These are phyloP conservation scores for Sander lucioperca DNA, from an alignment of 2,113 vertebrate genomes.

Conservation along the genomic window DNA sequence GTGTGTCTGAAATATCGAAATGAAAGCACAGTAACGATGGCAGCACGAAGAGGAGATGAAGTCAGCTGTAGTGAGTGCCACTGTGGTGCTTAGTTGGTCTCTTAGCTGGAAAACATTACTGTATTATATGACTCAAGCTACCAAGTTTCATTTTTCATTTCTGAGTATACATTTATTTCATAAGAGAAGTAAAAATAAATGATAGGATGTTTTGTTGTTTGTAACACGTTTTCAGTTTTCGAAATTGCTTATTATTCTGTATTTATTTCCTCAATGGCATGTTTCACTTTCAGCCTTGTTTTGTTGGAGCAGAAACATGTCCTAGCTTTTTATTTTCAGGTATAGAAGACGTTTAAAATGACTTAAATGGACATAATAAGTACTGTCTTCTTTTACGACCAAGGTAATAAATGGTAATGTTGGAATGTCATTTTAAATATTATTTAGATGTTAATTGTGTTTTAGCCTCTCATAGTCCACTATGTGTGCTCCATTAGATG, in stretches of 20 bases:
- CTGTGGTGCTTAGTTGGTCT: not conserved
- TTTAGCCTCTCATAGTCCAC: constrained; percentile 31
- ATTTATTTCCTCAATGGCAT: not conserved
- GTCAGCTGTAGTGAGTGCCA: not conserved
- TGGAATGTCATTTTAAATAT: not conserved
- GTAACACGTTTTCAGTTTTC: not conserved
- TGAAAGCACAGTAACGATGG: constrained; percentile 9
- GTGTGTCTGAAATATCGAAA: constrained; percentile 18
- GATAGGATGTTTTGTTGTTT: not conserved
- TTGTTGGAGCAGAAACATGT: constrained; percentile 56
- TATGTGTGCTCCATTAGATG: constrained; percentile 20
- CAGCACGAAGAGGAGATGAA: not conserved
- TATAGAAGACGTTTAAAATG: constrained; percentile 69
- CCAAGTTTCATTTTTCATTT: not conserved
- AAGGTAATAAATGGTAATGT: constrained; percentile 60
- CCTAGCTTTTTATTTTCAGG: constrained; percentile 75
- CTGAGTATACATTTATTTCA: not conserved
- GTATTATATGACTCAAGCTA: not conserved
- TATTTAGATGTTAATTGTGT: constrained; percentile 26
- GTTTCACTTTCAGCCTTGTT: constrained; percentile 1
- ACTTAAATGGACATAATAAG: constrained; percentile 51
- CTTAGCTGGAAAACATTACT: not conserved
- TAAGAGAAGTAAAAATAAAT: not conserved
- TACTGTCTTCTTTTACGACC: constrained; percentile 47
- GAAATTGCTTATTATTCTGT: not conserved